Percentiles rank a stretch among this genome's conserved stretches.
These are phyloP conservation scores for Steatocranus sp. DNA, from an alignment of 2,797 vertebrate species.

Conservation along the genomic window DNA sequence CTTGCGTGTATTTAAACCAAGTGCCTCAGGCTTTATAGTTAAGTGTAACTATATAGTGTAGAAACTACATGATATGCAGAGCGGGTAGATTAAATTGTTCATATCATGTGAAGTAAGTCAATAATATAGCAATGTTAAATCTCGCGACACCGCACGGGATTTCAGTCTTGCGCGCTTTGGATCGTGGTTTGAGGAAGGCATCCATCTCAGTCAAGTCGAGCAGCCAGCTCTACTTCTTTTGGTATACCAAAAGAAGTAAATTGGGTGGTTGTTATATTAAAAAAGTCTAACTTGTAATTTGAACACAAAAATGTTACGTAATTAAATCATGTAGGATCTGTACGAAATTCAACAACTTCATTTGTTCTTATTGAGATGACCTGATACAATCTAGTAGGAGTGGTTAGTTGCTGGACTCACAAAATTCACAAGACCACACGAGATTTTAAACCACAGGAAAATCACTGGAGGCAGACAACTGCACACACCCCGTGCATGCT, in stretches of 20 bases:
- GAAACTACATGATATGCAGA: neutral
- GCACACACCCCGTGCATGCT: neutral
- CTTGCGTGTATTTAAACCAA: neutral
- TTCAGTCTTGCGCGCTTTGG: neutral
- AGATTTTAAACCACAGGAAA: neutral
- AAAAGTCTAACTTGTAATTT: neutral
- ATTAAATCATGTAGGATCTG: neutral
- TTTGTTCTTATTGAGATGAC: neutral
- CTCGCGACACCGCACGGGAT: neutral
- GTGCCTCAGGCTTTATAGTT: neutral
- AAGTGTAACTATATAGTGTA: neutral
- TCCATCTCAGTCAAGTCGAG: neutral
- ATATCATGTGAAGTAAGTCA: neutral
- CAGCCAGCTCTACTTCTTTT: neutral
- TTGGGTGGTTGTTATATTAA: neutral
- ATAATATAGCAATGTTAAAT: neutral
- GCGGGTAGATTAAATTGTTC: neutral
- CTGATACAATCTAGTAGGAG: neutral
- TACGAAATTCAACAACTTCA: accelerated
- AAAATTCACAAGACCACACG: too few species aligned
- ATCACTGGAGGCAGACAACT: neutral
- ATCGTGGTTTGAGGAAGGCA: neutral
- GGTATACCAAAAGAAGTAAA: accelerated
- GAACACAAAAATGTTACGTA: neutral
- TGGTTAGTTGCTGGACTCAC: accelerated